These are phyloP conservation scores for Arremon aurantiirostris DNA, from an alignment of 2,797 vertebrate genomes.

Conservation along the genomic window DNA sequence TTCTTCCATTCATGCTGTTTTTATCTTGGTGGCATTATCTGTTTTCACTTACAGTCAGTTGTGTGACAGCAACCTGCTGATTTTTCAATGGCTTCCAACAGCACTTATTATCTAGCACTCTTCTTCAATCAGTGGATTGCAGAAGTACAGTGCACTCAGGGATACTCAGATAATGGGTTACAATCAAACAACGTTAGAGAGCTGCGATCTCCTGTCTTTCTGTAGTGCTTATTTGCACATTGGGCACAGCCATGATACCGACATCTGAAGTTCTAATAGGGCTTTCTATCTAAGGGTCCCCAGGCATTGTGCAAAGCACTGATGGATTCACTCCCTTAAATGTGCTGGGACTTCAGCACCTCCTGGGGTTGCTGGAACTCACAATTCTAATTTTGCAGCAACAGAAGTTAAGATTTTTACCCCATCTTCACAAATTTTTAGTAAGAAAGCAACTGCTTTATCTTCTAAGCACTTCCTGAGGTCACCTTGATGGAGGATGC, in stretches of 20 bases:
- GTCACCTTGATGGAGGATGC: background rate
- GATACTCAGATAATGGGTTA: slow-evolving; percentile 16
- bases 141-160: background rate
- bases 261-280: background rate
- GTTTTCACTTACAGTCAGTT: slow-evolving; percentile 2
- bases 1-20: slow-evolving; percentile 12
- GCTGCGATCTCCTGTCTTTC: background rate
- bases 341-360: background rate
- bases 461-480: background rate
- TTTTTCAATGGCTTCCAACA: slow-evolving; percentile 18
- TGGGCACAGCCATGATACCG: background rate
- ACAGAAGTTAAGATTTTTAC: background rate
- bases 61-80: slow-evolving; percentile 16
- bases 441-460: background rate
- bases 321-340: background rate
- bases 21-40: background rate
- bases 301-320: background rate
- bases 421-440: background rate
- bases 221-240: background rate
- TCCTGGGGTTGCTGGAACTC: background rate
- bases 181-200: background rate
- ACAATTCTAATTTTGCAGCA: background rate
- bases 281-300: background rate
- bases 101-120: background rate
- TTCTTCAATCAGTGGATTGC: slow-evolving; percentile 18